Percentiles rank a stretch among this genome's conserved stretches.
phyloP scores from a whole-genome alignment of 1,140 invertebrate species.

The Trissolcus basalis region DNA sequence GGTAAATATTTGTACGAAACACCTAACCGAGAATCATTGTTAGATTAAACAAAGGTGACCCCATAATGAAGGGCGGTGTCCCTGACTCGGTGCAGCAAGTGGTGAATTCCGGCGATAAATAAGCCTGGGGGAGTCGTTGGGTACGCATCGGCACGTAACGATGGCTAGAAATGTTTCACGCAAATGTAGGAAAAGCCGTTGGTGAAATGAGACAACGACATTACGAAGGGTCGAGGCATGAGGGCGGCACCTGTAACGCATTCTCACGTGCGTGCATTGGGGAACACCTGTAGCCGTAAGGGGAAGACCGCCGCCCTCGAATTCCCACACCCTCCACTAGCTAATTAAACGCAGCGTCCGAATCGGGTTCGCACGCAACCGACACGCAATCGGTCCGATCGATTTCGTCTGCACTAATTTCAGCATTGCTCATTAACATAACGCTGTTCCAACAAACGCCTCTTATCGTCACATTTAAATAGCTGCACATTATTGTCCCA shows the following conservation, averaged over 20 bases:
- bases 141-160: conserved; percentile 36
- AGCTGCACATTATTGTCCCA: too few relatives aligned
- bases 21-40: too few relatives aligned
- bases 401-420: conserved; percentile 24
- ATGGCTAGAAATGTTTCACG: conserved; percentile 11
- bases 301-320: conserved; percentile 52
- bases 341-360: conserved; percentile 46
- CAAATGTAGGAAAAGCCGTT: conserved; percentile 54
- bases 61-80: too few relatives aligned
- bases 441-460: conserved; percentile 7
- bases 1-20: too few relatives aligned
- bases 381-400: conserved; percentile 34
- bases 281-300: conserved; percentile 69
- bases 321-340: conserved; percentile 62
- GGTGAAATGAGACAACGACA: conserved; percentile 66
- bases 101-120: conserved; percentile 36
- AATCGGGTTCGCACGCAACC: conserved; percentile 49
- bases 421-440: conserved; percentile 13
- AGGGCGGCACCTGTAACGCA: conserved; percentile 70
- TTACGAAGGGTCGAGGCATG: conserved; percentile 44
- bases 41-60: too few relatives aligned
- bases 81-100: conserved; percentile 11
- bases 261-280: conserved; percentile 67
- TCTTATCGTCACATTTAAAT: conserved; percentile 5
- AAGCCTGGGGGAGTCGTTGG: conserved; percentile 6